phyloP scores from a whole-genome alignment of 2,113 vertebrate species.

The Gambusia holbrooki region DNA sequence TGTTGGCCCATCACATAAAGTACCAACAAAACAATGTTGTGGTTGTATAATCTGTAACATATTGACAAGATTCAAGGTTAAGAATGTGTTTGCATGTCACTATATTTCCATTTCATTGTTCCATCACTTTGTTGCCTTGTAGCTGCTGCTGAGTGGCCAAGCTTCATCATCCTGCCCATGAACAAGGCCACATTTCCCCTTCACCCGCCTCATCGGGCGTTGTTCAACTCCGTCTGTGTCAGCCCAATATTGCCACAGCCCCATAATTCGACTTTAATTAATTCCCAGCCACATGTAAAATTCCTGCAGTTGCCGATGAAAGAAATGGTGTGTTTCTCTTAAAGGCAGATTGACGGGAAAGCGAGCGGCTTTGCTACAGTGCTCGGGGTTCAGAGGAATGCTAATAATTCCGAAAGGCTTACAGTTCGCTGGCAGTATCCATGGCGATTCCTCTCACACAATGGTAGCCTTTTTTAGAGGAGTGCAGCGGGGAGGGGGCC shows the following conservation, averaged over 20 bases:
- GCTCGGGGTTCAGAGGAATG: conserved; percentile 83
- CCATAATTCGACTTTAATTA: conserved; percentile 85
- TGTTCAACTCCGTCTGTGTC: conserved; percentile 58
- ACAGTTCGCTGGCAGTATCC: conserved; percentile 86
- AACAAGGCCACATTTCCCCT: conserved; percentile 55
- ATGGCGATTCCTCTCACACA: conserved; percentile 85
- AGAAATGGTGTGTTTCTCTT: conserved; percentile 65
- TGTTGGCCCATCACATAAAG: not conserved
- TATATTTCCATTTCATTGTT: not conserved
- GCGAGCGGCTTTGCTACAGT: conserved; percentile 76
- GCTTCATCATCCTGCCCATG: conserved; percentile 30
- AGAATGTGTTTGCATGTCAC: not conserved
- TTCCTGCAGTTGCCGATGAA: conserved; percentile 70
- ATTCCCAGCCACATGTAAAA: conserved; percentile 76
- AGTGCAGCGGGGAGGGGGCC: conserved; percentile 39
- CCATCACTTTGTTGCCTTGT: conserved; percentile 5
- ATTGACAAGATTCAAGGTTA: not conserved
- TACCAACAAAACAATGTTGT: not conserved
- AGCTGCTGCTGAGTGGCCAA: conserved; percentile 20
- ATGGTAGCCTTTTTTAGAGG: conserved; percentile 82
- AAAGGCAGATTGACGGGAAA: conserved; percentile 64
- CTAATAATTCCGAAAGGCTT: conserved; percentile 87
- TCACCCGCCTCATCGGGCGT: conserved; percentile 36
- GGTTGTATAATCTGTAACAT: not conserved
- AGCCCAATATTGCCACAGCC: conserved; percentile 63